Base-by-base conservation (phyloP, 2,888 invertebrate genomes). In the Punctoribates punctum region DNA sequence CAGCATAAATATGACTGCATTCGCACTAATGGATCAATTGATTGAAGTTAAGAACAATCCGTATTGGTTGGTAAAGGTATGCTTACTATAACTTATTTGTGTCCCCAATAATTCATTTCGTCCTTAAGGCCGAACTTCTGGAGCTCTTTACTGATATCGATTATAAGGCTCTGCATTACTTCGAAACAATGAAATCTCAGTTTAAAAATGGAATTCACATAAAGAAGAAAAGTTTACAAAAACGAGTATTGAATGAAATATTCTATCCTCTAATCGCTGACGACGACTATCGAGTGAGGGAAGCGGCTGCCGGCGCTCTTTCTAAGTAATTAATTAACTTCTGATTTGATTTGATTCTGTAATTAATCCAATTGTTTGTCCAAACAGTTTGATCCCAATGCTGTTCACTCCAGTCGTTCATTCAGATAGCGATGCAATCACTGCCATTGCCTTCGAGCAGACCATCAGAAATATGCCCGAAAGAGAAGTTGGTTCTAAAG, bases 51-150 rank as follows among this genome's bases (percentile, higher is more conserved):
- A 89, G 76, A 85, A 86, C 60, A 92, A 92, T 83, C 88, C 90
- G 0, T 94, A 94, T 83, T 94, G 94, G 91, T 85, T 94, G 73
- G 90, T 94, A 70, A 91, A 91, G 86, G 90, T 93, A 80, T 46
- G n/a, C n/a, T n/a, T n/a, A n/a, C n/a, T n/a, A n/a, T n/a, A 76
- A 0, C n/a, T n/a, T 27, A 48, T 42, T 5, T 34, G 42, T 11
- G 25, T 6, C 5, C 8, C 15, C 11, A 46, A 48, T 46, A 65
- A 60, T 83, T 11, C 11, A 8, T 34, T 34, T 8, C 11, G 42
- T 25, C 1, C 23, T 15, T 27, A 82, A 89, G 88, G 88, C 88
- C 6, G 89, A 89, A 83, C 83, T 91, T 78, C 84, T 89, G 67
- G 89, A 90, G 81, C 83, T 90, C 23, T 82, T 91, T 57, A 85